Conservation (phyloP, 1,140 invertebrate species). For the Calycopis cecrops region DNA sequence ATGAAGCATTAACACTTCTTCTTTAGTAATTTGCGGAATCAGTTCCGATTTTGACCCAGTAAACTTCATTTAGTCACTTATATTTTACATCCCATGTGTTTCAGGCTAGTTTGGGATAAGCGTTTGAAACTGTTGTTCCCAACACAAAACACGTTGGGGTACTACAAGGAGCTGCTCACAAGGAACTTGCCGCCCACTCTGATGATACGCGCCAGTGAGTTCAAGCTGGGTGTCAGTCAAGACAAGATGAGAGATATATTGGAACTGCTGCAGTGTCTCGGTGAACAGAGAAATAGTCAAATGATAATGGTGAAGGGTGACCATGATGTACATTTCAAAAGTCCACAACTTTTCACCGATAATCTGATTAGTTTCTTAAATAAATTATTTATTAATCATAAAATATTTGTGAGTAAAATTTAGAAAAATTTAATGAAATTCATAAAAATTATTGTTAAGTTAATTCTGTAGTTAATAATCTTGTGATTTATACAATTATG, state of each 20-base stretch:
- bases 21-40: background rate
- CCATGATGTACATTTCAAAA: conserved; percentile 43
- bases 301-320: conserved; percentile 28
- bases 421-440: background rate
- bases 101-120: conserved; percentile 47
- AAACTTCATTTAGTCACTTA: no score
- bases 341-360: conserved; percentile 25
- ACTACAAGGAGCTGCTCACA: conserved; percentile 34
- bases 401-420: conserved; percentile 9
- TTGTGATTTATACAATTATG: no score
- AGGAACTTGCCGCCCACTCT: conserved; percentile 26
- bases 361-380: background rate
- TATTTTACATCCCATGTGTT: conserved; percentile 18
- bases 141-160: conserved; percentile 27
- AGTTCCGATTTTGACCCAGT: background rate
- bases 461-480: no score
- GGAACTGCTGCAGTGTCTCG: background rate
- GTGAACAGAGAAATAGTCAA: background rate
- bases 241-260: background rate
- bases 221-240: background rate
- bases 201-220: conserved; percentile 19
- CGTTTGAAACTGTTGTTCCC: conserved; percentile 30
- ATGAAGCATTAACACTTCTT: no score
- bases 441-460: no score
- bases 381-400: conserved; percentile 1